A percentile compares a stretch with the other conserved stretches of the same genome.
phyloP scores from a whole-genome alignment of 1,140 invertebrate species.

The Oncopodura yosiiana region DNA sequence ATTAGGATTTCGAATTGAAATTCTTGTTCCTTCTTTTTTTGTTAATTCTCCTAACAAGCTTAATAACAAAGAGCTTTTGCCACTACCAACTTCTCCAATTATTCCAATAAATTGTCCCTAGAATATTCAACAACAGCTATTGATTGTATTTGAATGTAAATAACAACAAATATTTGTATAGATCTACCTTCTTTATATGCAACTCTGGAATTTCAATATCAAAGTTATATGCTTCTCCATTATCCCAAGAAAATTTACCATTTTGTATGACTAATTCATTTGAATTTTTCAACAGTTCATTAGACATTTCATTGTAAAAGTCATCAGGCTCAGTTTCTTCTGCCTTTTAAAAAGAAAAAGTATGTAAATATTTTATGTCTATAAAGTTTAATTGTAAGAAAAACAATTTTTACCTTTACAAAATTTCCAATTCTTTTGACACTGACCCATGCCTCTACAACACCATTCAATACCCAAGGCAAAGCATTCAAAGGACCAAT shows the following conservation, averaged over 20 bases:
- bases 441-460: slow-evolving; percentile 88
- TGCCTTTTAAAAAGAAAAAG: slow-evolving; percentile 8
- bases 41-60: slow-evolving; percentile 64
- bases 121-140: too few relatives aligned
- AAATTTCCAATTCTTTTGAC: slow-evolving; percentile 69
- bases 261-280: slow-evolving; percentile 38
- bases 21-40: slow-evolving; percentile 50
- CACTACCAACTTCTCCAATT: slow-evolving; percentile 61
- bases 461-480: slow-evolving; percentile 95
- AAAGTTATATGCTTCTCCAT: slow-evolving; percentile 28
- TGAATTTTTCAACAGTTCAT: slow-evolving; percentile 37
- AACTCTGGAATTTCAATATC: slow-evolving; percentile 33
- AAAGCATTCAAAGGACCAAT: slow-evolving; percentile 93
- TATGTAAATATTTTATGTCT: too few relatives aligned
- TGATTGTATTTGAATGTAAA: too few relatives aligned
- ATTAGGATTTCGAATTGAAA: slow-evolving; percentile 52
- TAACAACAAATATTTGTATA: slow-evolving; percentile 21
- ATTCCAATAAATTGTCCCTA: slow-evolving; percentile 52
- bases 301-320: slow-evolving; percentile 8
- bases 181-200: slow-evolving; percentile 41
- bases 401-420: slow-evolving; percentile 51
- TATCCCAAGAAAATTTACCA: slow-evolving; percentile 42
- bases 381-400: too few relatives aligned
- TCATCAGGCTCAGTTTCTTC: slow-evolving; percentile 22
- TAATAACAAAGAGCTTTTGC: slow-evolving; percentile 64